These are phyloP conservation scores for Drosophila virilis DNA, from an alignment of 1,140 invertebrate genomes.

Conservation along the genomic window DNA sequence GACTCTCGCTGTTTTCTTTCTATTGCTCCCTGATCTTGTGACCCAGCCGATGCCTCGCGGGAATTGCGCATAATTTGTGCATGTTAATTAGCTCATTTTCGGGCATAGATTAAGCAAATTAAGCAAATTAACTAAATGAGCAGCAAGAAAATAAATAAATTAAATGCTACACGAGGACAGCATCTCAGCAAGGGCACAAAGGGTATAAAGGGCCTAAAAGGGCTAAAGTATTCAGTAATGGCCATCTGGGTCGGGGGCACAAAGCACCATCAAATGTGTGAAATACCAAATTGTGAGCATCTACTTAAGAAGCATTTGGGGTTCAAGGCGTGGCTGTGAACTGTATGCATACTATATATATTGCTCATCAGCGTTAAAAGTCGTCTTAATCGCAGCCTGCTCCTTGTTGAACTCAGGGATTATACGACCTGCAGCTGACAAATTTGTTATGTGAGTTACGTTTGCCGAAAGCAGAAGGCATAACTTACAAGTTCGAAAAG, in stretches of 20 bases:
- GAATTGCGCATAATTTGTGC: constrained; percentile 73
- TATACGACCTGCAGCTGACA: no score
- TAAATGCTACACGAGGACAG: constrained; percentile 17
- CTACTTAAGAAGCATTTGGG: background rate
- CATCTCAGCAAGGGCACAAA: background rate
- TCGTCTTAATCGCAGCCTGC: no score
- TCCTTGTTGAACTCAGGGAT: no score
- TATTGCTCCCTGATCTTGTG: constrained; percentile 3
- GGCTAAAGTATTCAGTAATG: background rate
- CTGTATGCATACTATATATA: background rate
- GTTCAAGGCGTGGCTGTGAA: background rate
- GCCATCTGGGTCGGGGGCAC: background rate
- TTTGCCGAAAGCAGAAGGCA: no score
- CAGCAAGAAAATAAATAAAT: constrained; percentile 67
- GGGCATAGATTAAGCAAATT: constrained; percentile 73
- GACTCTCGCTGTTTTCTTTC: background rate
- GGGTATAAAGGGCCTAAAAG: background rate
- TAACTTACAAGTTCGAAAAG: no score
- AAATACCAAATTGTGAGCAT: background rate
- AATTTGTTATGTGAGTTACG: no score
- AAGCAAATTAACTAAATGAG: constrained; percentile 62
- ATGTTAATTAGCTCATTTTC: constrained; percentile 75
- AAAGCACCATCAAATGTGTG: background rate
- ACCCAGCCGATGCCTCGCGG: constrained; percentile 37
- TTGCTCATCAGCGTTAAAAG: no score